Percentiles rank a stretch among this genome's conserved stretches.
phyloP scores from a whole-genome alignment of 2,113 vertebrate species.

The Gadus chalcogrammus region DNA sequence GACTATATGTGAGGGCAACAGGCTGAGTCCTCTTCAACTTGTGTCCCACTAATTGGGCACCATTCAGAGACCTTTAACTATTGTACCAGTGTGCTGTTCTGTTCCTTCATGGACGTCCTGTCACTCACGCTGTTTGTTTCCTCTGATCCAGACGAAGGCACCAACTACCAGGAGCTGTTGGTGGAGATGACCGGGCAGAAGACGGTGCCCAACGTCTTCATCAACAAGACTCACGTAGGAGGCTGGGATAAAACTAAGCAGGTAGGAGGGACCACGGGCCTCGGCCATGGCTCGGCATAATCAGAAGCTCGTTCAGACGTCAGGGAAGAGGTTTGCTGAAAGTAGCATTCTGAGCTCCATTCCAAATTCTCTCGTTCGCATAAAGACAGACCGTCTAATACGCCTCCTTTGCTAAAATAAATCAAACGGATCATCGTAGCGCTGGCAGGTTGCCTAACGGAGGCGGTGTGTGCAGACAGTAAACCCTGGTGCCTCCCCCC shows the following conservation, averaged over 20 bases:
- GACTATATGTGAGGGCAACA: too few relatives aligned
- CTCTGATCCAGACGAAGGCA: conserved; percentile 79
- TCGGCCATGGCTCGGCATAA: background rate
- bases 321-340: background rate
- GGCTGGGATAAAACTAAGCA: conserved; percentile 87
- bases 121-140: background rate
- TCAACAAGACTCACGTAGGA: conserved; percentile 90
- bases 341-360: background rate
- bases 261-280: conserved; percentile 66
- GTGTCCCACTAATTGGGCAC: too few relatives aligned
- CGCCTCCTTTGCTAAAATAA: too few relatives aligned
- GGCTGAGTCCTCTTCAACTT: too few relatives aligned
- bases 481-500: background rate
- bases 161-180: conserved; percentile 83
- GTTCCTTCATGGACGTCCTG: background rate
- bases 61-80: too few relatives aligned
- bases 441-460: too few relatives aligned
- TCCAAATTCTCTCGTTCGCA: background rate
- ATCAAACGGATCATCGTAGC: too few relatives aligned
- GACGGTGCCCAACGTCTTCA: conserved; percentile 91
- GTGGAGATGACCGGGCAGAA: conserved; percentile 87
- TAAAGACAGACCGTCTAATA: background rate
- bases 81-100: too few relatives aligned
- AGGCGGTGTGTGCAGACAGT: too few relatives aligned
- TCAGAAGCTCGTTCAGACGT: background rate